A percentile compares a stretch with the other conserved stretches of the same genome.
phyloP scores from a whole-genome alignment of 2,888 invertebrate genomes.

The Agrotis exclamationis region DNA sequence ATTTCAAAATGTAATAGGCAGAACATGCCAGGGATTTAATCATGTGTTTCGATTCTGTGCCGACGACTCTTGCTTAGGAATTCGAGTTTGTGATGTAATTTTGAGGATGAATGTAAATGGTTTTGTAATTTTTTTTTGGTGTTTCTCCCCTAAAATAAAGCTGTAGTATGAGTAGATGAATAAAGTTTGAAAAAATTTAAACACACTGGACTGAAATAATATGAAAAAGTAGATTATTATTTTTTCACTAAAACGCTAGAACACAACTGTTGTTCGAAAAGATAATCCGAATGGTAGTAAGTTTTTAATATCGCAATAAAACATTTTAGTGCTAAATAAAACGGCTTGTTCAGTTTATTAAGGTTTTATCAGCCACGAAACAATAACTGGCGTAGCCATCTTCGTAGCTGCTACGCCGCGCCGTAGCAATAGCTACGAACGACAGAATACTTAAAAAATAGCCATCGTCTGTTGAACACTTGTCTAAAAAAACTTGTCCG shows the following conservation, averaged over 20 bases:
- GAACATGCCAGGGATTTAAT: constrained; percentile 52
- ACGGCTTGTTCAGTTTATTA: background rate
- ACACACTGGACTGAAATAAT: too few species aligned
- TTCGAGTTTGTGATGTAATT: constrained; percentile 11
- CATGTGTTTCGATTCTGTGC: constrained; percentile 41
- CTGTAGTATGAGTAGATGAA: too few species aligned
- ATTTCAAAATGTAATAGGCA: constrained; percentile 61
- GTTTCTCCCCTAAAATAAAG: too few species aligned
- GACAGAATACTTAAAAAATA: background rate
- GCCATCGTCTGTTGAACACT: too few species aligned
- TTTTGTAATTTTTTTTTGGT: background rate
- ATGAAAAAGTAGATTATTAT: too few species aligned
- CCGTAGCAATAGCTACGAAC: constrained; percentile 7
- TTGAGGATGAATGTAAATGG: background rate
- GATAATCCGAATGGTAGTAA: too few species aligned
- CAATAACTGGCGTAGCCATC: background rate
- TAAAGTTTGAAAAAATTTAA: too few species aligned
- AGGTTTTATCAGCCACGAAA: background rate
- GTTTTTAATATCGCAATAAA: too few species aligned
- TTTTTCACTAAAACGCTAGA: too few species aligned
- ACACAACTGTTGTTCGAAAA: too few species aligned
- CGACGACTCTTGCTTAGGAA: constrained; percentile 25
- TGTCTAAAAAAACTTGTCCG: too few species aligned
- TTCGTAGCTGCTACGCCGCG: constrained; percentile 2
- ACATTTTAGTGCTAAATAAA: background rate